These are phyloP conservation scores for Ephydatia muelleri DNA, from an alignment of 37 sponge, comb jelly and placozoan species.

Conservation along the genomic window DNA sequence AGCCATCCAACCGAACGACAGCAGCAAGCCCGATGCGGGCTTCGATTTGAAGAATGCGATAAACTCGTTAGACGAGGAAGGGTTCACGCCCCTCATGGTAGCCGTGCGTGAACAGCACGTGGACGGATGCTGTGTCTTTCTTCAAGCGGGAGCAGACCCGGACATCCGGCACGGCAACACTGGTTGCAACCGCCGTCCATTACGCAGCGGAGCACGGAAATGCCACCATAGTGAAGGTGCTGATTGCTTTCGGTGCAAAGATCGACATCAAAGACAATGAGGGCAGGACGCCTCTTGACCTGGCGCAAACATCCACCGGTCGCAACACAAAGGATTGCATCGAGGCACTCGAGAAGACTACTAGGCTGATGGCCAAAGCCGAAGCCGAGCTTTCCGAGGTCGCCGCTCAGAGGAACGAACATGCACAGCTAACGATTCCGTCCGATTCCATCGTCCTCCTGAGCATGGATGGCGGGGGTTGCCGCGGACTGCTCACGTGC, in stretches of 20 bases:
- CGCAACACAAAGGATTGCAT: neutral
- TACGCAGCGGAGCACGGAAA: conserved; percentile 36
- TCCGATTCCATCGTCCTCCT: conserved; percentile 36
- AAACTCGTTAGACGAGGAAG: neutral
- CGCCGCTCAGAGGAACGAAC: neutral
- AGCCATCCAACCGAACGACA: neutral
- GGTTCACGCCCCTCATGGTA: conserved; percentile 43
- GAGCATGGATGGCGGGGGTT: conserved; percentile 70
- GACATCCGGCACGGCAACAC: conserved; percentile 11
- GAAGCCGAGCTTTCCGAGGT: neutral
- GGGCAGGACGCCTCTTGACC: conserved; percentile 24
- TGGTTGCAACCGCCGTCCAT: conserved; percentile 42
- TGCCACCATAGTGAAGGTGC: conserved; percentile 16
- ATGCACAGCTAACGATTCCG: neutral
- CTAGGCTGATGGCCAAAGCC: neutral
- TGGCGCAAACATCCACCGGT: neutral
- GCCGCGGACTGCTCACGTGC: conserved; percentile 32
- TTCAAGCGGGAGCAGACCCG: conserved; percentile 21
- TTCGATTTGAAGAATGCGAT: neutral
- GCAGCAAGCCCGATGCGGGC: neutral
- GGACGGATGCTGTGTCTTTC: conserved; percentile 15
- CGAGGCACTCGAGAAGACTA: conserved; percentile 8
- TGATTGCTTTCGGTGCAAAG: conserved; percentile 51
- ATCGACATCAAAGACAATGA: conserved; percentile 19
- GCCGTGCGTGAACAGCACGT: conserved; percentile 2